Conservation (phyloP, 2,888 invertebrate genomes). For the Cheilosia scutellata region DNA sequence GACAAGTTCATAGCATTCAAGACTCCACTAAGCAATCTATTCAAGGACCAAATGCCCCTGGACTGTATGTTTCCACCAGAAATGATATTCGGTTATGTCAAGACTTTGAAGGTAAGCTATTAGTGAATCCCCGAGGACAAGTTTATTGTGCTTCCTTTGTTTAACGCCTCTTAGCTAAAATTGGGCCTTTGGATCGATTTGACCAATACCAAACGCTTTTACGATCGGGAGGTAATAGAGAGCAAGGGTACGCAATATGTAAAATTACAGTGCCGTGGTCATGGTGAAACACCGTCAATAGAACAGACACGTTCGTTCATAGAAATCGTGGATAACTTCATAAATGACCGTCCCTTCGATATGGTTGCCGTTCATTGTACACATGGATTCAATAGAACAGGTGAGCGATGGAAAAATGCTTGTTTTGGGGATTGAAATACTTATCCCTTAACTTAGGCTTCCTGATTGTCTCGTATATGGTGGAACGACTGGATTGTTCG, state of each 20-base stretch:
- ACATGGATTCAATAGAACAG: slow-evolving; percentile 99
- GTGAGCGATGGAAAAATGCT: slow-evolving; percentile 30
- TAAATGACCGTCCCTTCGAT: slow-evolving; percentile 91
- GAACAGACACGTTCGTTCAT: slow-evolving; percentile 95
- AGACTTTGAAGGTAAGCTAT: slow-evolving; percentile 88
- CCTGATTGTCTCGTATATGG: slow-evolving; percentile 95
- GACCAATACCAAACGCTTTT: slow-evolving; percentile 97
- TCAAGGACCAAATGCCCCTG: slow-evolving; percentile 93
- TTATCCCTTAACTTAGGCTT: slow-evolving; percentile 86
- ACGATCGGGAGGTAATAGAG: slow-evolving; percentile 92
- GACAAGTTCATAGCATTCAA: slow-evolving; percentile 90
- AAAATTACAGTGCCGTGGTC: slow-evolving; percentile 95
- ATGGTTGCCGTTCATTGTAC: slow-evolving; percentile 93
- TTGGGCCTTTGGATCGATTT: slow-evolving; percentile 98
- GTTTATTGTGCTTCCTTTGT: background rate
- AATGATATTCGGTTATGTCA: slow-evolving; percentile 93
- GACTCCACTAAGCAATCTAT: slow-evolving; percentile 94
- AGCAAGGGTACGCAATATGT: slow-evolving; percentile 91
- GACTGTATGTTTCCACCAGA: slow-evolving; percentile 93
- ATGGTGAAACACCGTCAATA: slow-evolving; percentile 94
- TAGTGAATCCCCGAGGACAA: background rate
- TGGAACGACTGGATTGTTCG: slow-evolving; percentile 92
- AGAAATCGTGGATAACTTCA: slow-evolving; percentile 90
- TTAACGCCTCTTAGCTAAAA: slow-evolving; percentile 86
- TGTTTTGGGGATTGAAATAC: background rate